Evolutionary conservation across 2,888 invertebrate species (phyloP), one percentile per base, ranked within the genome.

Genomic region (Yponomeuta malinellus): DNA sequence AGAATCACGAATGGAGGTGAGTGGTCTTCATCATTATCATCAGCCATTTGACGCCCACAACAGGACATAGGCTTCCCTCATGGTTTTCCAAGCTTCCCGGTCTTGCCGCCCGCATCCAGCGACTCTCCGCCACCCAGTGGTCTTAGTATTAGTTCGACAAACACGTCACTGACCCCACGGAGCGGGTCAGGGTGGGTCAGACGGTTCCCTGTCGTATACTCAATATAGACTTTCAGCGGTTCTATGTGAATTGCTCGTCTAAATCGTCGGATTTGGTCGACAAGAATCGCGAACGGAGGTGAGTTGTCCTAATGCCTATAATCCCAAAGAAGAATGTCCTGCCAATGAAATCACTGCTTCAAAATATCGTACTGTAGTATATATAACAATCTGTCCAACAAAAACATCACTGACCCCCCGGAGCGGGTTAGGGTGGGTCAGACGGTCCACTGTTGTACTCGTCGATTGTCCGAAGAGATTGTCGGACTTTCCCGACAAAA

Each of bases 181-280:
- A 98, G 74, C 93, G 99, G 71, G 99, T 99, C 0, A 94, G 96
- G 70, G 94, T 96, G 74, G 95, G 96, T 0, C 97, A 97, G 86
- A 94, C 96, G 0, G 96, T 98, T 71, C 96, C 97, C 84, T 97
- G 97, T 77, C 93, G 99, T 52, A 95, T 99, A 75, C 95, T 95
- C n/a, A 99, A 99, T 90, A 98, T 99, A 68, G 98, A 99, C 77
- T 97, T 98, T 0, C 98, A 99, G 76, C 93, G 97, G 71, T 99
- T 99, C 84, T 96, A 96, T 0, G 96, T 98, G 0, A 98, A 99
- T 79, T 96, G 99, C 76, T 98, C 99, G 0, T 97, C 97, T 2
- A 97, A 97, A 79, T 96, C 97, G 0, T 98, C 98, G 0, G 99
- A 99, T 88, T 93, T 99, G 73, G 88, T 95, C 71, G 98, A 99